Evolutionary conservation across 2,888 invertebrate genomes (phyloP), one percentile per base, ranked within the genome.

Genomic region (Thereva nobilitata): DNA sequence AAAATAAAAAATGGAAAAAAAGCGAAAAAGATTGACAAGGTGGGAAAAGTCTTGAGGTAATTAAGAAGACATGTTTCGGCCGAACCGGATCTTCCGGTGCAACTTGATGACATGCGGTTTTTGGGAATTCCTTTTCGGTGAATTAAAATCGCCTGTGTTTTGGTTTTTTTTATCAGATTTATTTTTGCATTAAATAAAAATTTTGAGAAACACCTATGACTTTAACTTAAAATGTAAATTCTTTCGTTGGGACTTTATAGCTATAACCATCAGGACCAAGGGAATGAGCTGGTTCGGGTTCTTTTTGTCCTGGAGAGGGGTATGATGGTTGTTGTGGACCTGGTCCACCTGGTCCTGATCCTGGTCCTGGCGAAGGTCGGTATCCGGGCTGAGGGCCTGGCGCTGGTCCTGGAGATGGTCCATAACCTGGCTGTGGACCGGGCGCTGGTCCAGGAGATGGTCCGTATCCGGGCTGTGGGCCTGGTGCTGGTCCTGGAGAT

Each of bases 251-350:
- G 69, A 79, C 76, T 68, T 79, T 79, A 68, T 80, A 80, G 67
- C 78, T 78, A 71, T 80, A 80, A 49, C 80, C 80, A 71, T 80
- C 80, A 41, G 76, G 76, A 41, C 79, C 80, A 4, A 73, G 53
- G 8, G 63, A 59, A 57, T 68, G 70, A 8, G 68, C 67, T 47
- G 70, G 69, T 35, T 66, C 61, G n/a, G 66, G 66, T 10, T 66
- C 66, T 49, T 54, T 12, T n/a, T 42, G 41, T n/a, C 7, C 35
- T 23, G 52, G 34, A 42, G 64, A 12, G 5, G 35, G 55, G 3
- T 42, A 12, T 35, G 50, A 50, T 10, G 42, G 23, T 34, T 35
- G 54, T 56, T 35, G 41, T 4, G 10, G 40, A 10, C 40, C 10
- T 40, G 34, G 23, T 35, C n/a, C 8, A 10, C 40, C 10, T 40